A percentile compares a stretch with the other conserved stretches of the same genome.
These are phyloP conservation scores for Tadarida brasiliensis DNA, from an alignment of 2,797 vertebrate species.

Conservation along the genomic window DNA sequence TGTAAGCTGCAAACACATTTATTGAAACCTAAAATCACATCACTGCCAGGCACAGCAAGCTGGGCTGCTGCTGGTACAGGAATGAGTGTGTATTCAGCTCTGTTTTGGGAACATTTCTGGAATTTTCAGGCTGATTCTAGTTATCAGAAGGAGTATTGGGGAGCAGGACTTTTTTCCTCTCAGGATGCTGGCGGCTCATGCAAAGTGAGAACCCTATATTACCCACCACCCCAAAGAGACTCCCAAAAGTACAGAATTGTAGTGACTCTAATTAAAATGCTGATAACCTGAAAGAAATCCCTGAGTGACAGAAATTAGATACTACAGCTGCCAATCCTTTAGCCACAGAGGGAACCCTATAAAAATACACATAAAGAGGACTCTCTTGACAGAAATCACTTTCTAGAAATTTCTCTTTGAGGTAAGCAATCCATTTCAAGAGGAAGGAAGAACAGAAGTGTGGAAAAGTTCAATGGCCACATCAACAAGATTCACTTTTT, in stretches of 20 bases:
- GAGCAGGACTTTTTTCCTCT: background rate
- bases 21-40: background rate
- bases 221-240: background rate
- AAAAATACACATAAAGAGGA: background rate
- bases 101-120: background rate
- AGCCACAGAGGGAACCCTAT: background rate
- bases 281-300: background rate
- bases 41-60: background rate
- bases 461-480: background rate
- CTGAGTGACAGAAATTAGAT: background rate
- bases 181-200: rapidly evolving
- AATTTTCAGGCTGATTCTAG: background rate
- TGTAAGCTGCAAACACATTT: background rate
- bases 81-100: background rate
- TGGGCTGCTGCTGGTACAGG: too few relatives aligned
- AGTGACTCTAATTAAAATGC: background rate
- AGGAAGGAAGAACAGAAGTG: background rate
- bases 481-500: background rate
- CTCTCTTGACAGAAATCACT: background rate
- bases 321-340: background rate
- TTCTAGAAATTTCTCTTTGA: background rate
- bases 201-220: background rate
- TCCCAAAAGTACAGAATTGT: background rate
- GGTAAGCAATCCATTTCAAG: background rate
- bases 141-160: background rate